phyloP scores from a whole-genome alignment of 2,888 invertebrate species.

The Pandemis cinnamomeana region DNA sequence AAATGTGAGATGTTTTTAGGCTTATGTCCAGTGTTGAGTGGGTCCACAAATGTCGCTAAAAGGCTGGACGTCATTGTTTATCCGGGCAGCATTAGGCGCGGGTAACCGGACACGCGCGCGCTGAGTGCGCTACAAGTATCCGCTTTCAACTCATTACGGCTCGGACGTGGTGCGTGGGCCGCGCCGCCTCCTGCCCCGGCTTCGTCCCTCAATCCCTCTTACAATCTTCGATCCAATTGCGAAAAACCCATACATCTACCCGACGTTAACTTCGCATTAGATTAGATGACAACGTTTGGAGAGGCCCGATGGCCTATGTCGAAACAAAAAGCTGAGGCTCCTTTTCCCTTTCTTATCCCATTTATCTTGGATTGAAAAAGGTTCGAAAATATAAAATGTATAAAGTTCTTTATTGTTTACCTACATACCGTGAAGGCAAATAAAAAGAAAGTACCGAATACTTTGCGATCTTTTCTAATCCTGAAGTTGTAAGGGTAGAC shows the following conservation, averaged over 20 bases:
- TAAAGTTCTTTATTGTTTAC: conserved; percentile 22
- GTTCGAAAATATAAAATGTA: conserved; percentile 28
- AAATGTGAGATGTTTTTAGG: conserved; percentile 80
- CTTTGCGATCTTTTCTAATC: conserved; percentile 41
- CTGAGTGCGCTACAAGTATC: conserved; percentile 85
- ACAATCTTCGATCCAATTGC: conserved; percentile 82
- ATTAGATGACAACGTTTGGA: conserved; percentile 62
- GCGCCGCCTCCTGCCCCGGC: conserved; percentile 60
- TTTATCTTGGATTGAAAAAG: conserved; percentile 22
- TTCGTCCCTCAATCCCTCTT: conserved; percentile 82
- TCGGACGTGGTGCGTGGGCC: conserved; percentile 83
- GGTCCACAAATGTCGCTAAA: conserved; percentile 85
- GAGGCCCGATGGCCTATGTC: conserved; percentile 29
- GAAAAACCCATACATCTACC: conserved; percentile 76
- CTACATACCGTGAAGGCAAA: conserved; percentile 20
- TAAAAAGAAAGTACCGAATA: conserved; percentile 40
- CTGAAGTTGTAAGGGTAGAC: conserved; percentile 43
- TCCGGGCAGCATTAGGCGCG: conserved; percentile 84
- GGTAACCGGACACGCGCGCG: conserved; percentile 84
- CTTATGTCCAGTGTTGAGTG: conserved; percentile 83
- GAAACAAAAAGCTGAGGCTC: conserved; percentile 32
- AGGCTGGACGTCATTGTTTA: conserved; percentile 85
- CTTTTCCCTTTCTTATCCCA: conserved; percentile 29
- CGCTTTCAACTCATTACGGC: conserved; percentile 85
- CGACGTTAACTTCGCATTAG: conserved; percentile 72